Evolutionary conservation across 2,888 invertebrate genomes (phyloP), one percentile per base, ranked within the genome.

Genomic region (Orthonevra nobilis): DNA sequence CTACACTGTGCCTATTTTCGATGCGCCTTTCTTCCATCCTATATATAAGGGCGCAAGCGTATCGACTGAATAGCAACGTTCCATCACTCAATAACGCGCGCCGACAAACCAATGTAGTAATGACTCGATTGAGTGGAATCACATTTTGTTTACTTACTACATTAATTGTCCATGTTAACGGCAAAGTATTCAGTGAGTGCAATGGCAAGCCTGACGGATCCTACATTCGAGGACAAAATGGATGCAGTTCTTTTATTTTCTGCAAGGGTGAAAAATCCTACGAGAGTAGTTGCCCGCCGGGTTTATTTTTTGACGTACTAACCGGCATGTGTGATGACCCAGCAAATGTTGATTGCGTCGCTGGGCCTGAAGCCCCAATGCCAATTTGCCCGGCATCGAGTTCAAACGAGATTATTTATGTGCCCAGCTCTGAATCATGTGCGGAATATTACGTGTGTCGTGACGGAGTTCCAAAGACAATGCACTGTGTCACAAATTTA

Each of bases 201-300:
- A 4, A 40, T n/a, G 50, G 42, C 1, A 34, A 28, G 9, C 23
- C 28, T 12, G 20, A 1, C 0, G 20, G 46, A 7, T 10, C 6
- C 3, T 68, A 15, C 12, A 7, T 34, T 6, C 1, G 38, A 1
- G 40, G 58, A 0, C 17, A 7, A 2, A 46, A 4, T 0, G 68
- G 66, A n/a, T 69, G 69, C 10, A 19, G 15, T 2, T 50, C 42
- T 0, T 69, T 12, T 10, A 69, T 69, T 7, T 32, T 6, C 5
- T 79, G 77, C 5, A 17, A 72, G 28, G 77, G 52, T 0, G 54
- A 48, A 0, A 9, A 38, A 4, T 79, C 77, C 1, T 72, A 26
- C 17, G 60, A 66, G 14, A 15, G 36, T 6, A 28, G 6, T 5
- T 79, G 77, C 10, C 46, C 77, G 2, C 0, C 19, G 6, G 66